Percentiles rank a stretch among this genome's conserved stretches.
phyloP scores from a whole-genome alignment of 2,888 invertebrate genomes.

The Bembecia ichneumoniformis region DNA sequence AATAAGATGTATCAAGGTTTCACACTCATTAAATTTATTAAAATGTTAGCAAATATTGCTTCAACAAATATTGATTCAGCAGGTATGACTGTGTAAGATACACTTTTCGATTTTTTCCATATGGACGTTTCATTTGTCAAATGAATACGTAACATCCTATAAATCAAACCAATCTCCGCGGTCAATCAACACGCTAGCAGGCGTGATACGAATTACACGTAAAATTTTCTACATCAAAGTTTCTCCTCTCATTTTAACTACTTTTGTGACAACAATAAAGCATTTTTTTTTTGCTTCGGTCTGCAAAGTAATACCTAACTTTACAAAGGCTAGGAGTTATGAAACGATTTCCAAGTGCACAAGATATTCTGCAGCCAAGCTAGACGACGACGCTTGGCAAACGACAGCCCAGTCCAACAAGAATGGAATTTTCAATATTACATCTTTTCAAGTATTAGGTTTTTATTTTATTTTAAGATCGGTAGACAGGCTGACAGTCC shows the following conservation, averaged over 20 bases:
- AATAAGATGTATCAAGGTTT: too few relatives aligned
- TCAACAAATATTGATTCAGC: too few relatives aligned
- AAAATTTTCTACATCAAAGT: slow-evolving; percentile 15
- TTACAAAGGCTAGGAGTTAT: not conserved
- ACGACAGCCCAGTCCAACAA: too few relatives aligned
- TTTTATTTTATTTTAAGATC: too few relatives aligned
- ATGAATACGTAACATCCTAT: not conserved
- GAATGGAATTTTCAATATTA: too few relatives aligned
- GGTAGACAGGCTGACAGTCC: too few relatives aligned
- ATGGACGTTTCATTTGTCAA: slow-evolving; percentile 3
- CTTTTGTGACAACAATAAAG: slow-evolving; percentile 18
- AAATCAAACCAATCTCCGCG: slow-evolving; percentile 6
- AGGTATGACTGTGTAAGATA: slow-evolving; percentile 1
- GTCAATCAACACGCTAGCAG: not conserved
- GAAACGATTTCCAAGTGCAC: not conserved
- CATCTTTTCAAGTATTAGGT: too few relatives aligned
- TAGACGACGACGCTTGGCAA: too few relatives aligned
- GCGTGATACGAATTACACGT: not conserved
- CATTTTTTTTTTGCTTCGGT: not conserved
- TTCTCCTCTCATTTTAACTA: slow-evolving; percentile 31
- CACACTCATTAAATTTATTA: too few relatives aligned
- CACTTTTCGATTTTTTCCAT: slow-evolving; percentile 9
- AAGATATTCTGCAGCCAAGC: too few relatives aligned
- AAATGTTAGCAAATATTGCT: too few relatives aligned
- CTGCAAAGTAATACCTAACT: not conserved